Conservation (phyloP, 2,888 invertebrate species). For the Oxystoma pomonae region DNA sequence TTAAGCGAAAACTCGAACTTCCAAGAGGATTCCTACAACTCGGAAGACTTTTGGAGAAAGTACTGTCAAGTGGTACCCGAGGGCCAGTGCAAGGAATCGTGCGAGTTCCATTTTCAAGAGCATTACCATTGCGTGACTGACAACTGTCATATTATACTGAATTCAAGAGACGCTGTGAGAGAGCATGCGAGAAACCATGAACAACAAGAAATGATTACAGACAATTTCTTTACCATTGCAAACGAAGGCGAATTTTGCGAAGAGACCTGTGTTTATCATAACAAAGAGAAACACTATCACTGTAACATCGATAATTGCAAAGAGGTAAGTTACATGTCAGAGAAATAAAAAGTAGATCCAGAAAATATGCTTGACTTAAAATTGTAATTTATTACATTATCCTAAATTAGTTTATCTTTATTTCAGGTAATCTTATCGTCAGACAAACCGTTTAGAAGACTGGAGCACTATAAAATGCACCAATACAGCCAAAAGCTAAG, state of each 20-base stretch:
- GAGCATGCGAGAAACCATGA: constrained; percentile 88
- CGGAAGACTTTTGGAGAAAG: constrained; percentile 56
- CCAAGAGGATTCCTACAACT: constrained; percentile 35
- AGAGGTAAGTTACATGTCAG: no score
- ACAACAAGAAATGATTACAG: constrained; percentile 81
- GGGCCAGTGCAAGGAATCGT: constrained; percentile 44
- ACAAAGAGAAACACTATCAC: constrained; percentile 81
- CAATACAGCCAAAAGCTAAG: constrained; percentile 47
- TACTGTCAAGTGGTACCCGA: constrained; percentile 51
- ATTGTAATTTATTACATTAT: no score
- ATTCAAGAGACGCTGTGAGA: constrained; percentile 63
- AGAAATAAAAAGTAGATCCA: no score
- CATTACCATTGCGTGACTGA: constrained; percentile 85
- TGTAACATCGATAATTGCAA: constrained; percentile 87
- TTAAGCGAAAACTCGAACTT: constrained; percentile 42
- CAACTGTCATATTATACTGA: constrained; percentile 62
- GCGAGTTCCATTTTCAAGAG: constrained; percentile 67
- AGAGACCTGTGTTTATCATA: constrained; percentile 66
- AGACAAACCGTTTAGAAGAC: constrained; percentile 73
- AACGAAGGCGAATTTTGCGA: constrained; percentile 62
- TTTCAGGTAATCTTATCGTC: constrained; percentile 67
- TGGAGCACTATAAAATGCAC: constrained; percentile 86
- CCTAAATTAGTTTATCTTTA: no score
- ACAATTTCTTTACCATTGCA: constrained; percentile 65
- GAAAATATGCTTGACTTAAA: no score